Evolutionary conservation across 2,113 vertebrate genomes (phyloP), one percentile per base, ranked within the genome.

Genomic region (Nansenia antarctica): DNA sequence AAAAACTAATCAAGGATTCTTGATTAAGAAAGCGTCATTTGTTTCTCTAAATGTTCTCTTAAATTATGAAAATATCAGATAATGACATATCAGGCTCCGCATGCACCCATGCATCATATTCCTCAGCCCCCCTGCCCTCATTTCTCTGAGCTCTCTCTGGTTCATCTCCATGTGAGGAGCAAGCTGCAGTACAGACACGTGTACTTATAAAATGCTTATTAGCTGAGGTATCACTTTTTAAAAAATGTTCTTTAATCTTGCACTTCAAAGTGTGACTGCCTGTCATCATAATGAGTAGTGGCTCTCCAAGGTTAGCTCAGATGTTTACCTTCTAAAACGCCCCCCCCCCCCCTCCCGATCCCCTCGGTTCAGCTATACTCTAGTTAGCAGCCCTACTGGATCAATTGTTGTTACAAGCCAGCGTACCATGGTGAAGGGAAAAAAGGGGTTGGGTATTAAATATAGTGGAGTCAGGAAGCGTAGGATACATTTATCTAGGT

Each of bases 401-500:
- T 85, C 82, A 73, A 68, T 82, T 85, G 81, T 82, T 88, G 87
- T 89, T 81, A 78, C 71, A 72, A 65, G 58, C 67, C 14, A 58
- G 80, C 78, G 61, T 84, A 82, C 78, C 71, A 29, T 24, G 62
- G 74, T 59, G 69, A 79, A 55, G 64, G 77, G 78, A 66, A 79
- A 73, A 66, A 79, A 73, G 52, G 14, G 69, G 62, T 61, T 66
- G 74, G 71, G 54, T 79, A 76, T 77, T 79, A 76, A 69, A 88
- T 76, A 58, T 70, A 58, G 76, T 74, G 73, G 63, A 77, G 82
- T 68, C 57, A 60, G 75, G 80, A 78, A 65, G 77, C 52, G 70
- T 62, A 67, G 47, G 61, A 72, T 73, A 49, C 82, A 64, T 65
- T 81, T 93, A 92, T 91, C 87, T 91, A 84, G 82, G 90, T 86